Evolutionary conservation across 37 sponge, comb jelly and placozoan species (phyloP), one percentile per base, ranked within the genome.

Genomic region (Lycopodina hypogea): DNA sequence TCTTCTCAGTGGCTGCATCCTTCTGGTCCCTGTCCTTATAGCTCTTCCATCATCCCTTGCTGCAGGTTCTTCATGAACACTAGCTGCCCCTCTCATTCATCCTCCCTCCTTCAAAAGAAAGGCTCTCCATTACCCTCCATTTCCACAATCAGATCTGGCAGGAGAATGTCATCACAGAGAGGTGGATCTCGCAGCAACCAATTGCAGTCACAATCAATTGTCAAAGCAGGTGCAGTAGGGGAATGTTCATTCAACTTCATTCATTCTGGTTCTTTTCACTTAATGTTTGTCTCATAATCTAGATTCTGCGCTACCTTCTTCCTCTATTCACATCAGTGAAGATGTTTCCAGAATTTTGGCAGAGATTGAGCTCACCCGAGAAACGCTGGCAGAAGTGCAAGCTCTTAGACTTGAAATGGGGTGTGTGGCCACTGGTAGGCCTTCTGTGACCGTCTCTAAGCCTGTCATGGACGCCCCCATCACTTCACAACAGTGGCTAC

Each of bases 361-460:
- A 9, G 96, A 95, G 73, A 60, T 92, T 68, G 86, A 92, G 29
- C 18, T 11, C 12, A 90, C 93, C 19, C 65, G 82, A 36, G 70
- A 78, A 56, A 63, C 70, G 12, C 68, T 95, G 34, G 96, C 96
- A 32, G 90, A 95, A 62, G 52, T 95, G n/a, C 92, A 90, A 69
- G 89, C 93, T 17, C 69, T 94, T 8, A 63, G 34, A 9, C 63
- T 89, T 30, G 93, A 92, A 45, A 42, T 66, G 52, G 68, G 18
- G 22, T 11, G 68, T 30, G 74, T 17, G 28, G 74, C 22, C 6
- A 30, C 15, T 14, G 22, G 2, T 8, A 17, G 22, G 38, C n/a
- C 11, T 1, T 39, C 65, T 32, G 37, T 23, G 12, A 60, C 68
- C 57, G n/a, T 36, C 37, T 56, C 34, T 62, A 32, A 45, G 28